phyloP scores from a whole-genome alignment of 2,888 invertebrate species.

The Elaeidobius kamerunicus region DNA sequence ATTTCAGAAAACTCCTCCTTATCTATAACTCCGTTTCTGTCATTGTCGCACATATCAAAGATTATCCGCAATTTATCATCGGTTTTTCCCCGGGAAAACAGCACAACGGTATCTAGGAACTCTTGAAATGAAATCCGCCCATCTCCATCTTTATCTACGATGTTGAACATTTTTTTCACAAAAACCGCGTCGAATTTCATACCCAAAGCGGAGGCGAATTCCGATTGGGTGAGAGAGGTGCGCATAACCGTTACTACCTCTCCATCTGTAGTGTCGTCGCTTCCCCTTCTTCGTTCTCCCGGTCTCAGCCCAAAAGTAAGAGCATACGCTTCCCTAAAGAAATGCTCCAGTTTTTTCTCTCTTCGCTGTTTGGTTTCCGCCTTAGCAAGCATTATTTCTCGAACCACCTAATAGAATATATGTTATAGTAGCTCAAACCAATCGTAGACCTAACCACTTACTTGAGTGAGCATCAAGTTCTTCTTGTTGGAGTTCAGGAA shows the following conservation, averaged over 20 bases:
- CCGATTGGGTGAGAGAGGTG: constrained; percentile 85
- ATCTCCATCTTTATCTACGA: constrained; percentile 91
- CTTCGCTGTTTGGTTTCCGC: constrained; percentile 91
- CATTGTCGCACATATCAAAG: constrained; percentile 97
- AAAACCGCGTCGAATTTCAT: constrained; percentile 95
- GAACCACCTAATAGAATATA: constrained; percentile 54
- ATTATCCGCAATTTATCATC: constrained; percentile 92
- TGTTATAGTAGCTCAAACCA: neutral
- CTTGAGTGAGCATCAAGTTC: constrained; percentile 69
- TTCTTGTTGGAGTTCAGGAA: constrained; percentile 83
- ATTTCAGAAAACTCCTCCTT: constrained; percentile 92
- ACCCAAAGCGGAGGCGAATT: constrained; percentile 92
- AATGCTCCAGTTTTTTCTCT: constrained; percentile 90
- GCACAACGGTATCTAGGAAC: constrained; percentile 89
- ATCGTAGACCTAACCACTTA: constrained; percentile 42
- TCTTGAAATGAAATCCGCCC: constrained; percentile 94
- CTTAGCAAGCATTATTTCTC: constrained; percentile 84
- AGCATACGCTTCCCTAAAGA: constrained; percentile 94
- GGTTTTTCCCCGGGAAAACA: constrained; percentile 89
- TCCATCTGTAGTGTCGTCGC: constrained; percentile 70
- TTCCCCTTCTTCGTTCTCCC: constrained; percentile 74
- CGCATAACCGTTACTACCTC: constrained; percentile 86
- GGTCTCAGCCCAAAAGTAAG: constrained; percentile 87
- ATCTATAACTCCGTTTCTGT: constrained; percentile 90
- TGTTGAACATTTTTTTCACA: constrained; percentile 96